phyloP scores from a whole-genome alignment of 2,797 vertebrate species.

The Gymnothorax javanicus region DNA sequence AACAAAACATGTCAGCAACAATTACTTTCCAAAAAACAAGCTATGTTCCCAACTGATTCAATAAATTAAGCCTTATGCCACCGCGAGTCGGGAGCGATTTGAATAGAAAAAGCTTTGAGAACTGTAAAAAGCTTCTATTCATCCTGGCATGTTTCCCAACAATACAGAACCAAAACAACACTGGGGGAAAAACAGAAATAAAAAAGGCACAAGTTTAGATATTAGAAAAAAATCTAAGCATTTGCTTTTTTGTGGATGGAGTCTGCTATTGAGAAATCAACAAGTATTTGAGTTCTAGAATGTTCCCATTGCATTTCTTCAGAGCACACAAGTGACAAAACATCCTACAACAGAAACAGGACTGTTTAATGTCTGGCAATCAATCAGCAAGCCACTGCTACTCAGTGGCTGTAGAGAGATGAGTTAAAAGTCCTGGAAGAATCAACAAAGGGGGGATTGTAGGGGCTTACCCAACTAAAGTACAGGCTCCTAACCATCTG shows the following conservation, averaged over 20 bases:
- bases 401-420: neutral
- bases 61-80: neutral
- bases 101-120: neutral
- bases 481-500: too few relatives aligned
- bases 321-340: neutral
- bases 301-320: neutral
- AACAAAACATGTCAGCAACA: neutral
- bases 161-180: neutral
- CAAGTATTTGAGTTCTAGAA: neutral
- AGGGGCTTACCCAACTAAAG: too few relatives aligned
- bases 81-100: neutral
- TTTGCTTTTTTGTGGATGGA: neutral
- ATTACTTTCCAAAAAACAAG: neutral
- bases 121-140: neutral
- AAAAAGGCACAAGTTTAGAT: conserved; percentile 2
- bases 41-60: neutral
- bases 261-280: neutral
- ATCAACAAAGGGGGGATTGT: too few relatives aligned
- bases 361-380: neutral
- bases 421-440: too few relatives aligned
- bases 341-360: neutral
- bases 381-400: neutral
- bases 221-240: neutral
- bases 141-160: neutral
- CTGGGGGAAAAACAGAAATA: neutral